Evolutionary conservation across 35 echinoderm and acorn worm genomes (phyloP).

Genomic region (Lytechinus pictus): DNA sequence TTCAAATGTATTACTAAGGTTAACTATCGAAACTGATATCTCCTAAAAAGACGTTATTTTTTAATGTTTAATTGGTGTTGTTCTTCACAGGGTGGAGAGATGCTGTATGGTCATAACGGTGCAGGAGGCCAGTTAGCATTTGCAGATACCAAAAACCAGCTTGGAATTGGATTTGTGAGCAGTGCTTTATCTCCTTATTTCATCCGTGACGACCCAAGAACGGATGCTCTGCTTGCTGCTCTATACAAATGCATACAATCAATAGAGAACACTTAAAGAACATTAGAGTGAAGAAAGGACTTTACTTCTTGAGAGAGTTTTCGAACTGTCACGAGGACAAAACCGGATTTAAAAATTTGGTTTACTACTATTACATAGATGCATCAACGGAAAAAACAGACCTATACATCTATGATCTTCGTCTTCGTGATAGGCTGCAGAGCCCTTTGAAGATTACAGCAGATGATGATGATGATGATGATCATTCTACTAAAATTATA

Average conservation of each 20-base stretch:
- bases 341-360: no score
- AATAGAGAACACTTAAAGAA: not conserved
- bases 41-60: not conserved
- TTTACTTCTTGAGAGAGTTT: no score
- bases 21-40: no score
- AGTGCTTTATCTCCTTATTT: not conserved
- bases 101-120: not conserved
- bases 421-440: no score
- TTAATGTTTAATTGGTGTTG: not conserved
- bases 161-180: not conserved
- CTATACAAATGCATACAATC: not conserved
- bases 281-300: not conserved
- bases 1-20: no score
- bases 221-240: not conserved
- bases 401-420: no score
- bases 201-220: not conserved
- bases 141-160: not conserved
- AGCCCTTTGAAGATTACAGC: no score
- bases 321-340: no score
- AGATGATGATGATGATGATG: no score
- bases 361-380: no score
- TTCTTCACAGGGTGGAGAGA: conserved; percentile 10
- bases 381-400: no score
- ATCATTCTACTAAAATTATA: no score
- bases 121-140: not conserved